Percentiles rank a stretch among this genome's conserved stretches.
phyloP scores from a whole-genome alignment of 2,113 vertebrate species.

The Gobius niger region DNA sequence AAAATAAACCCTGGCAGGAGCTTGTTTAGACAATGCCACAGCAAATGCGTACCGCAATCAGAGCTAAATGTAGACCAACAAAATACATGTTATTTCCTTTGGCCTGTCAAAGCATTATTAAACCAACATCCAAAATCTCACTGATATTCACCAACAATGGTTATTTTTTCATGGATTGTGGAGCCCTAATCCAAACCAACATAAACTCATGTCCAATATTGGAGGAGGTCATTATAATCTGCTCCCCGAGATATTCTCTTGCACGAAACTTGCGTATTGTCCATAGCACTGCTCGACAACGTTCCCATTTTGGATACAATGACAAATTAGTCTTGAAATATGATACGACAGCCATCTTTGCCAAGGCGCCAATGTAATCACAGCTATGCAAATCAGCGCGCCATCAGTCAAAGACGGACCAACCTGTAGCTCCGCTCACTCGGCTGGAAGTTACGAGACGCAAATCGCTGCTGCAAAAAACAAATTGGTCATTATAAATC shows the following conservation, averaged over 20 bases:
- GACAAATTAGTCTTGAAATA: constrained; percentile 47
- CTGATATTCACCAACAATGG: not conserved
- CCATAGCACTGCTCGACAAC: constrained; percentile 16
- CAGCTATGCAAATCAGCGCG: constrained; percentile 45
- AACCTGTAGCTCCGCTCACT: constrained; percentile 35
- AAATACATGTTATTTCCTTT: too few relatives aligned
- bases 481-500: constrained; percentile 31
- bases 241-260: constrained; percentile 6
- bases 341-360: constrained; percentile 45
- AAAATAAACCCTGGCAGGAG: too few relatives aligned
- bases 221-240: not conserved
- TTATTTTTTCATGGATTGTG: not conserved
- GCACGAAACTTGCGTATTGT: not conserved
- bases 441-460: constrained; percentile 30
- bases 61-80: too few relatives aligned
- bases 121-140: not conserved
- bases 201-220: not conserved
- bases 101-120: too few relatives aligned
- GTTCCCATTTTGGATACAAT: constrained; percentile 19
- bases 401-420: constrained; percentile 47
- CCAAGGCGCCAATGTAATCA: constrained; percentile 42
- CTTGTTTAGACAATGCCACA: too few relatives aligned
- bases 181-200: not conserved
- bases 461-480: constrained; percentile 48
- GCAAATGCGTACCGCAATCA: too few relatives aligned